Evolutionary conservation across 2,888 invertebrate genomes (phyloP).

Genomic region (Drosophila suboccidentalis): DNA sequence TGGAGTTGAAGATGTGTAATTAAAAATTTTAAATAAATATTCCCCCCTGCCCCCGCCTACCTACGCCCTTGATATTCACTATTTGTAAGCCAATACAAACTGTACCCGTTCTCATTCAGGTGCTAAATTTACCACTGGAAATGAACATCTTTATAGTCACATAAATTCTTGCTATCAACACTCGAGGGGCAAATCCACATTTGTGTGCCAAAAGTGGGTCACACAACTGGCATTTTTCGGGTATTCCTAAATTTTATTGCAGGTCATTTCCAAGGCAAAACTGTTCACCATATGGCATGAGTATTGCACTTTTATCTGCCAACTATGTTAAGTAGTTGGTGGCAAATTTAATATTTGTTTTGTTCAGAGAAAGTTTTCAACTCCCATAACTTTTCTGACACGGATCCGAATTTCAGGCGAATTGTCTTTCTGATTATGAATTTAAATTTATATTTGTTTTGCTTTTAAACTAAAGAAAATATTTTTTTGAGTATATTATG

Average conservation of each 20-base stretch:
- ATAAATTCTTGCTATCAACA: conserved; percentile 28
- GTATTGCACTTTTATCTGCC: conserved; percentile 13
- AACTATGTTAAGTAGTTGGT: not conserved
- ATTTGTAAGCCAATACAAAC: not conserved
- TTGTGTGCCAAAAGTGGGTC: conserved; percentile 9
- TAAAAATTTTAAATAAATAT: not conserved
- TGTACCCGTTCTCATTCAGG: not conserved
- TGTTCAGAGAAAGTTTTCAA: no score
- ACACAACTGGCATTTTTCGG: conserved; percentile 17
- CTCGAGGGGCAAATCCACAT: conserved; percentile 11
- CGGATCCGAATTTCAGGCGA: no score
- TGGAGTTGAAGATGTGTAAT: no score
- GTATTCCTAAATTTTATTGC: conserved; percentile 25
- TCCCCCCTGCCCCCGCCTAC: no score
- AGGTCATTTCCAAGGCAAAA: conserved; percentile 16
- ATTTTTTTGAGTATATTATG: no score
- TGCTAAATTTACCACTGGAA: conserved; percentile 3
- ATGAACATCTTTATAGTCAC: conserved; percentile 17
- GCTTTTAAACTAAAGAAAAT: no score
- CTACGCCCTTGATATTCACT: no score
- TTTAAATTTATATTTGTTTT: no score
- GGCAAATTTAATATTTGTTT: not conserved
- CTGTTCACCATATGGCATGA: conserved; percentile 1
- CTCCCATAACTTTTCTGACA: no score
- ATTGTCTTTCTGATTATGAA: no score